phyloP scores from a whole-genome alignment of 2,113 vertebrate genomes.

The Rhinolophus sinicus region DNA sequence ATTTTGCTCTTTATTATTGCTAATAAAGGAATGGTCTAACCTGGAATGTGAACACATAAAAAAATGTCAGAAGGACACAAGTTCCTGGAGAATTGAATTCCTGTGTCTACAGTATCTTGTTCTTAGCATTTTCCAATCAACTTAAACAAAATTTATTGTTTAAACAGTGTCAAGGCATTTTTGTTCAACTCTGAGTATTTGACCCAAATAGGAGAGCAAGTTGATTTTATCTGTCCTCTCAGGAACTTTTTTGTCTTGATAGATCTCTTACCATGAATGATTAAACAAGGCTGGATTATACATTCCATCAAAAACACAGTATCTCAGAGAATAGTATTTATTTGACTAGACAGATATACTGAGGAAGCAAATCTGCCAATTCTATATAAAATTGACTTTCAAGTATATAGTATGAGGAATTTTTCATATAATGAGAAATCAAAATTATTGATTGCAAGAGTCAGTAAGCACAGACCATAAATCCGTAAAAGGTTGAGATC shows the following conservation, averaged over 20 bases:
- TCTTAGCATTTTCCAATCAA: constrained; percentile 25
- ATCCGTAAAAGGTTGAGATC: constrained; percentile 61
- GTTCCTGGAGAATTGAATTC: constrained; percentile 43
- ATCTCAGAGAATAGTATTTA: constrained; percentile 73
- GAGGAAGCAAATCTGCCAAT: constrained; percentile 75
- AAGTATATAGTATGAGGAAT: constrained; percentile 48
- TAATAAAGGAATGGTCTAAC: constrained; percentile 27
- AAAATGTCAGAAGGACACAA: background rate
- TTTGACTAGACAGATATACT: constrained; percentile 74
- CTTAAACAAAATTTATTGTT: background rate
- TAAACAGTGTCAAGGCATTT: background rate
- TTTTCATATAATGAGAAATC: constrained; percentile 77
- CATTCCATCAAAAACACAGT: constrained; percentile 75
- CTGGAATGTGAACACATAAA: background rate
- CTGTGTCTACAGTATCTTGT: background rate
- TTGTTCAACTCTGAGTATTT: constrained; percentile 27
- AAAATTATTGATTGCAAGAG: constrained; percentile 73
- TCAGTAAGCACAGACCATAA: constrained; percentile 71
- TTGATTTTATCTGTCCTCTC: constrained; percentile 57
- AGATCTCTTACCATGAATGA: constrained; percentile 77
- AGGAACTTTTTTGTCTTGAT: constrained; percentile 74
- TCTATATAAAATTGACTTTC: constrained; percentile 77
- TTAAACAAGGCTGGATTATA: constrained; percentile 76
- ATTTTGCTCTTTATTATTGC: constrained; percentile 25
- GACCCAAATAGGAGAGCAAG: constrained; percentile 22